Evolutionary conservation across 2,113 vertebrate species (phyloP).

Genomic region (Cinclus mexicanus): DNA sequence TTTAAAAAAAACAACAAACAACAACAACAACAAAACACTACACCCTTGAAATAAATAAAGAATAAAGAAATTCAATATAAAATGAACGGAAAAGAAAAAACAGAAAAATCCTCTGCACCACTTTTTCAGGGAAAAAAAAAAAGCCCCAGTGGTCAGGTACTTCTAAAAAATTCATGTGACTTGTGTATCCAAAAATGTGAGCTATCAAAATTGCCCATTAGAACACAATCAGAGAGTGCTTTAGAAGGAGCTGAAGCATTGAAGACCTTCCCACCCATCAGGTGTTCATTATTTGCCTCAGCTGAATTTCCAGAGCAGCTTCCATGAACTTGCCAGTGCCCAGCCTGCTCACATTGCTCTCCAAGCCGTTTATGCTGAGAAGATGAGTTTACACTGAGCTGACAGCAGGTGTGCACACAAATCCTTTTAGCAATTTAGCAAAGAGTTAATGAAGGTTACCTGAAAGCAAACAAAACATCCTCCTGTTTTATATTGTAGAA

Average conservation of each 20-base stretch:
- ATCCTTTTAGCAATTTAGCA: neutral
- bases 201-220: neutral
- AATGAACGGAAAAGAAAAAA: neutral
- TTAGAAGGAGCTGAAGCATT: neutral
- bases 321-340: neutral
- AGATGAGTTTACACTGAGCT: neutral
- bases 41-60: neutral
- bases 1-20: neutral
- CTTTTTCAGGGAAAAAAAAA: neutral
- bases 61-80: neutral
- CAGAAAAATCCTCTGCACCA: fast-evolving
- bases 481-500: neutral
- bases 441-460: neutral
- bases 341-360: neutral
- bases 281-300: neutral
- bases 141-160: neutral
- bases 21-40: neutral
- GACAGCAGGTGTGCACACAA: neutral
- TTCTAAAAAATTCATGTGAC: neutral
- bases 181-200: neutral
- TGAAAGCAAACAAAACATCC: neutral
- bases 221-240: neutral
- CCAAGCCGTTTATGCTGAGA: neutral
- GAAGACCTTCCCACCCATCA: neutral
- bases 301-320: neutral